Base-by-base conservation (phyloP, 2,113 vertebrate genomes). In the Pungitius pungitius region DNA sequence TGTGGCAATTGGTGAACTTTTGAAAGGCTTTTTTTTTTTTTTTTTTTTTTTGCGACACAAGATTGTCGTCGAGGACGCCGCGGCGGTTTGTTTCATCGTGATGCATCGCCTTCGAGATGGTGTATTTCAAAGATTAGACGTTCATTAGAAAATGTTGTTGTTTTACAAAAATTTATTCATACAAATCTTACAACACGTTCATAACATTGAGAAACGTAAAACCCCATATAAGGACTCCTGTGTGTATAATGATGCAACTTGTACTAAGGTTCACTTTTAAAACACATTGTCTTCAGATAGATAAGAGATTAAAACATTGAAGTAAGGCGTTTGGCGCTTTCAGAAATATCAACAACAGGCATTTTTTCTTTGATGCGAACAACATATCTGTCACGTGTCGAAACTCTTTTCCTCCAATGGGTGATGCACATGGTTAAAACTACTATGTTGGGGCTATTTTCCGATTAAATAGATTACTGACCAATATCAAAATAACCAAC, bases 101-200 rank as follows among this genome's bases (percentile, higher is more conserved):
- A 20, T 14, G 1, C 22, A 15, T 56, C 5, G 22, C 60, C 33
- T 58, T n/a, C 26, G 59, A 12, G 43, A 56, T n/a, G 54, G 67
- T 78, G 74, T 68, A 74, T 91, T 92, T 90, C 94, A 97, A 98
- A 95, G 95, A 99, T 94, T 97, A 98, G 96, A 98, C 97, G 92
- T 92, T 79, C 74, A 90, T 93, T 88, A 80, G 91, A 75, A 95
- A 95, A 92, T 94, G 92, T 94, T 94, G 93, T 96, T 97, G 96
- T 97, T 97, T 98, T 97, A 2, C 94, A 98, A 92, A 98, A 98
- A 97, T 99, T 98, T 98, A 99, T 99, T 98, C 94, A 99, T 99
- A 98, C 96, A 99, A 99, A 98, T 95, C 95, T 96, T 97, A 97
- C 97, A 99, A 94, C 95, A 98, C 95, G 93, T 93, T 86, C 82